These are phyloP conservation scores for Amblyraja radiata DNA, from an alignment of 2,797 vertebrate genomes.

Conservation along the genomic window DNA sequence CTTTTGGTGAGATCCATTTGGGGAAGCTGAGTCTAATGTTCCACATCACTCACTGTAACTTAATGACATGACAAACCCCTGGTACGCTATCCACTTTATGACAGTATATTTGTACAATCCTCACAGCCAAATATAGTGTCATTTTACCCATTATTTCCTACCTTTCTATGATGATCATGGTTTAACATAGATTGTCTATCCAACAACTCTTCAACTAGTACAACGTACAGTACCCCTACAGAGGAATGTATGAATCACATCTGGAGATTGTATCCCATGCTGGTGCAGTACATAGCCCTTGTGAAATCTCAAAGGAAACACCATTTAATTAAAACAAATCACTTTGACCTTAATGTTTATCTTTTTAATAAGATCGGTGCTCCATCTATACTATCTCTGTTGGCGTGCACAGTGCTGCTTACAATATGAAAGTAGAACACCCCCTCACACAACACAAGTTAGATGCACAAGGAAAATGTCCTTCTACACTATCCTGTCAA, in stretches of 20 bases:
- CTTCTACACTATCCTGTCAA: background rate
- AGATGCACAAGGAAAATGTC: background rate
- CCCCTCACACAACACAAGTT: background rate
- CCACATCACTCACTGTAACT: background rate
- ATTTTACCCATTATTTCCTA: background rate
- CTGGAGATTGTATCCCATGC: background rate
- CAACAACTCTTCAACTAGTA: background rate
- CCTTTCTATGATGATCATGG: background rate
- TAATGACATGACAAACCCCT: background rate
- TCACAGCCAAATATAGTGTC: background rate
- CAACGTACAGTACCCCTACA: background rate
- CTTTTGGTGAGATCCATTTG: constrained; percentile 52
- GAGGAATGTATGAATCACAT: background rate
- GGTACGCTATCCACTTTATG: background rate
- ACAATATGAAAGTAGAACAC: no score
- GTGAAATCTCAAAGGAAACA: background rate
- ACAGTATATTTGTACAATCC: background rate
- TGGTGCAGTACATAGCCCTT: background rate
- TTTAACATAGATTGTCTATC: background rate
- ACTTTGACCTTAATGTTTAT: background rate
- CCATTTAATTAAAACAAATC: background rate
- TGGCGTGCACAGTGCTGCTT: background rate
- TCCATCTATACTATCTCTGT: background rate
- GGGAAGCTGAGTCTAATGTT: background rate
- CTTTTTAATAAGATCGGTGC: background rate